Evolutionary conservation across 2,888 invertebrate species (phyloP), one percentile per base, ranked within the genome.

Genomic region (Mongoloraphidia duomilia): DNA sequence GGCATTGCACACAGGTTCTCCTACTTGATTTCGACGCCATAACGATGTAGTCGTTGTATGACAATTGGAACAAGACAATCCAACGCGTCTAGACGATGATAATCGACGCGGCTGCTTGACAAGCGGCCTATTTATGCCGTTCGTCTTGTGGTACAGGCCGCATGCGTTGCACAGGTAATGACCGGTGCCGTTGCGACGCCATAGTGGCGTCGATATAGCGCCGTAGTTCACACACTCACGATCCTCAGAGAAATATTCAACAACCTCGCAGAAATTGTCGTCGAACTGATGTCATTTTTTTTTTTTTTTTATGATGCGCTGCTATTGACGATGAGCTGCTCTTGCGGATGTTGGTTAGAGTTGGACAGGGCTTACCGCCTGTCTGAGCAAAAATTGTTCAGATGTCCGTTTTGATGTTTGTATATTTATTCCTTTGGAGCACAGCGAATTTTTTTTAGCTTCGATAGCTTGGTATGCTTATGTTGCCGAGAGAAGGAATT

Each of bases 101-200:
- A 88, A 77, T 75, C 92, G 79, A 72, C 91, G 80, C 65, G 90
- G 86, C 69, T 89, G 91, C 75, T 89, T 90, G 64, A 89, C 85
- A 63, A 92, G 76, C 51, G 93, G 92, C 64, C 92, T 79, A 74
- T 90, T 90, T 77, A 89, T 84, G 66, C 92, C 91, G 72, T 93
- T 94, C 88, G 92, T 88, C 77, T 91, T 92, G 74, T 86, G 85
- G 78, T 97, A 97, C 60, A 98, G 87, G 62, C 97, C 97, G 74
- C 98, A 98, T 57, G 97, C 97, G 78, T 98, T 98, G 82, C 98
- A 98, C 62, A 97, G 82, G 75, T 96, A 97, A 76, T 97, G 95
- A 56, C 97, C 97, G 62, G 93, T 94, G 69, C 93, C 93, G 78
- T 98, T 97, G 67, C 98, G 82, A 59, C 97, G 82, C 98, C 97